Conservation (phyloP, 1,140 invertebrate species). For the Heterodera carotae region DNA sequence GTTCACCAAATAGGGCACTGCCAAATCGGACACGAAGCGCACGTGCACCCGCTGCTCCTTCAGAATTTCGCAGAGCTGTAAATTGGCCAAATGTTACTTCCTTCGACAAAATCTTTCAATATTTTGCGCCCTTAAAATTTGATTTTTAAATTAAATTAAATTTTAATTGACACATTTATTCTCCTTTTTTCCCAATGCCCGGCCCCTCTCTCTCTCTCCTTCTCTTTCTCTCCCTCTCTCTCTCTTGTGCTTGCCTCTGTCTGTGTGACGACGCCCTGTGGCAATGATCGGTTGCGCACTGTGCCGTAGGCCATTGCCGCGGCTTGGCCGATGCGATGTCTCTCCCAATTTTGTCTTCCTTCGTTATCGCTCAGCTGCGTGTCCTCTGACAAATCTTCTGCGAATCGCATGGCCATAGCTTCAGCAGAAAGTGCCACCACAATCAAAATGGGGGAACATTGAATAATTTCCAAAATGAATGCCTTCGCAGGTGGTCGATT, state of each 20-base stretch:
- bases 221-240: neutral
- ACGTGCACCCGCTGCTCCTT: neutral
- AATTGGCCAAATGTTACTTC: neutral
- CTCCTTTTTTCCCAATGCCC: neutral
- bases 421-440: slow-evolving; percentile 23
- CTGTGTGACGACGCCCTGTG: slow-evolving; percentile 12
- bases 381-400: slow-evolving; percentile 13
- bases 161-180: too few species aligned
- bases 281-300: neutral
- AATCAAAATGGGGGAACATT: neutral
- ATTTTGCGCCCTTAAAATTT: too few species aligned
- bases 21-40: slow-evolving; percentile 24
- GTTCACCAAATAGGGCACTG: slow-evolving; percentile 34
- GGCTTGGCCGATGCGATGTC: slow-evolving; percentile 10
- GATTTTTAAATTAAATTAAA: too few species aligned
- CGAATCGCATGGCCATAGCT: slow-evolving; percentile 21
- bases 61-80: slow-evolving; percentile 22
- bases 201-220: neutral
- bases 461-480: too few species aligned
- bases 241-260: slow-evolving; percentile 1
- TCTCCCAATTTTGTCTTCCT: neutral
- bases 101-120: too few species aligned
- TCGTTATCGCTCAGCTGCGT: neutral
- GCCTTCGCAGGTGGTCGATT: slow-evolving; percentile 8
- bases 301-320: slow-evolving; percentile 2